A percentile compares a stretch with the other conserved stretches of the same genome.
Evolutionary conservation across 1,140 invertebrate genomes (phyloP).

Genomic region (Melitaea cinxia): DNA sequence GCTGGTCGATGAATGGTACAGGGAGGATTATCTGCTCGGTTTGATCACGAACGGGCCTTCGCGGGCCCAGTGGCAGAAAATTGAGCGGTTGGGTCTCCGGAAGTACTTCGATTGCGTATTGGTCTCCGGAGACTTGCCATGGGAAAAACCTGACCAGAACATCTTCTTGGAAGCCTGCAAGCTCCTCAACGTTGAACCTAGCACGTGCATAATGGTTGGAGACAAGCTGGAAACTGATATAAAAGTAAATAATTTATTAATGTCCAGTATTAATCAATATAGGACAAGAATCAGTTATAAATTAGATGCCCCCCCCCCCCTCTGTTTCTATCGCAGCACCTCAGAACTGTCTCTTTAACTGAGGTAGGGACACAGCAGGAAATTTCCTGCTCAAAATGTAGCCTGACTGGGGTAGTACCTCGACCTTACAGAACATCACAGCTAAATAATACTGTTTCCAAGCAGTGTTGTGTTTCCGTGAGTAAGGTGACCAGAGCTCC

Average conservation of each 20-base stretch:
- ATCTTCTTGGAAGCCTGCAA: conserved; percentile 91
- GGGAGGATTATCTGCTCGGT: conserved; percentile 87
- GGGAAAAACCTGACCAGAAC: conserved; percentile 90
- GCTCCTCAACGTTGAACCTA: conserved; percentile 86
- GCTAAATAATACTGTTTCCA: too few species aligned
- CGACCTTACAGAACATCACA: too few species aligned
- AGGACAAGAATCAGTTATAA: too few species aligned
- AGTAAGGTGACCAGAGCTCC: too few species aligned
- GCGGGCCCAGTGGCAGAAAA: conserved; percentile 93
- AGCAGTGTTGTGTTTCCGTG: too few species aligned
- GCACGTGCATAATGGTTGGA: conserved; percentile 91
- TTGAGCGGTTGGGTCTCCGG: conserved; percentile 85
- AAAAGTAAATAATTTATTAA: conserved; percentile 63
- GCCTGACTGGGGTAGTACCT: too few species aligned
- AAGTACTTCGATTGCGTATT: conserved; percentile 90
- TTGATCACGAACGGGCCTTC: conserved; percentile 93
- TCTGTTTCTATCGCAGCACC: too few species aligned
- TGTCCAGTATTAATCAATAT: too few species aligned
- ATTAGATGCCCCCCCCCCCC: too few species aligned
- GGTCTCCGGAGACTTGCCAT: conserved; percentile 91
- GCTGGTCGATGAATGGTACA: conserved; percentile 67
- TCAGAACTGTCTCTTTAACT: too few species aligned
- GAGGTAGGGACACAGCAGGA: too few species aligned
- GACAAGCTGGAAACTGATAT: conserved; percentile 94
- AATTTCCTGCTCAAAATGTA: too few species aligned